phyloP scores from a whole-genome alignment of 2,797 vertebrate genomes.

The Tadarida brasiliensis region DNA sequence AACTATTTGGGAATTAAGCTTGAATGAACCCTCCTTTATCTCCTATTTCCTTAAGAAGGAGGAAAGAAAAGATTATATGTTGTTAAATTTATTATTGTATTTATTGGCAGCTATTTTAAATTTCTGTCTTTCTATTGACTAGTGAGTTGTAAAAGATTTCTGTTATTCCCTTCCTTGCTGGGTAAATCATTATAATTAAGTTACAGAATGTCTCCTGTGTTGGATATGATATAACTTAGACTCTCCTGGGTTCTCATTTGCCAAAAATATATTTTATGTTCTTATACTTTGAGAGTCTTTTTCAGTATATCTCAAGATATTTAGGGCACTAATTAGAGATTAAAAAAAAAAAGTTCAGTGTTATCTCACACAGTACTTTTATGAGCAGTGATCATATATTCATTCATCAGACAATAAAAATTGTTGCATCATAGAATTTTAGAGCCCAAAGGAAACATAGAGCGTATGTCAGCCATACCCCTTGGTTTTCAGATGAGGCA shows the following conservation, averaged over 20 bases:
- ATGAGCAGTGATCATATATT: constrained; percentile 53
- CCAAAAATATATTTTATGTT: constrained; percentile 28
- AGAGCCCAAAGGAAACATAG: neutral
- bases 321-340: constrained; percentile 62
- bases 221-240: constrained; percentile 56
- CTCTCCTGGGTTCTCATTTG: constrained; percentile 62
- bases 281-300: constrained; percentile 5
- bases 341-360: constrained; percentile 52
- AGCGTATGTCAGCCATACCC: neutral
- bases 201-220: constrained; percentile 54
- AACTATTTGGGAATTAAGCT: constrained; percentile 46
- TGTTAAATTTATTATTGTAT: constrained; percentile 69
- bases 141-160: constrained; percentile 58
- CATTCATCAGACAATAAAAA: constrained; percentile 43
- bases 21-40: constrained; percentile 42
- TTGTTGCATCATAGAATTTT: constrained; percentile 3
- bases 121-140: constrained; percentile 70
- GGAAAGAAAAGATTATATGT: neutral
- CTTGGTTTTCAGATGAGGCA: neutral
- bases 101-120: constrained; percentile 72
- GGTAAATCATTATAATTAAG: constrained; percentile 78
- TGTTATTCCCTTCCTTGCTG: constrained; percentile 50
- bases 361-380: constrained; percentile 44
- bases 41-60: constrained; percentile 34
- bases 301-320: constrained; percentile 22